Evolutionary conservation across 2,113 vertebrate genomes (phyloP).

Genomic region (Himantopus leucocephalus): DNA sequence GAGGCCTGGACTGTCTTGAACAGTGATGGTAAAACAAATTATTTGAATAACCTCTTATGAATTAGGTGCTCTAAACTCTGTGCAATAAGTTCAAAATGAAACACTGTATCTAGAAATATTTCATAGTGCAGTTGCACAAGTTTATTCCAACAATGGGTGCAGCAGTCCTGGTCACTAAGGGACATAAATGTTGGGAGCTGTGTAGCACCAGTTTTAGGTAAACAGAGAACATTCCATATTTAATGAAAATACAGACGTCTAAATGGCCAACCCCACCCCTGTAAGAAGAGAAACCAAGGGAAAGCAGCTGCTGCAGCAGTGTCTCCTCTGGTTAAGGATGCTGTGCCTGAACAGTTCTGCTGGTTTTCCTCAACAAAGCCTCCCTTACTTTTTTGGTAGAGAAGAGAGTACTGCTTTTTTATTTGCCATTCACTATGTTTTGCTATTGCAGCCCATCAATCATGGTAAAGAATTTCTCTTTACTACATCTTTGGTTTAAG

Average conservation of each 20-base stretch:
- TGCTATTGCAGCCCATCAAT: not conserved
- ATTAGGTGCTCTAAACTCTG: not conserved
- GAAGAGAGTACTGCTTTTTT: not conserved
- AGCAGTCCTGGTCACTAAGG: not conserved
- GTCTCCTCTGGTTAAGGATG: not conserved
- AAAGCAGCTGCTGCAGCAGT: not conserved
- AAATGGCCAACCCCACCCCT: rapidly evolving
- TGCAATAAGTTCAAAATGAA: not conserved
- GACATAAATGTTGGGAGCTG: not conserved
- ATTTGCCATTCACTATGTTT: not conserved
- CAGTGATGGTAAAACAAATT: not conserved
- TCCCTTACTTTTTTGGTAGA: not conserved
- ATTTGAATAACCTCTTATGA: not conserved
- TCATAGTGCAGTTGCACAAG: not conserved
- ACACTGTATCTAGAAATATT: not conserved
- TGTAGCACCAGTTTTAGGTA: not conserved
- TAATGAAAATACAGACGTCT: not conserved
- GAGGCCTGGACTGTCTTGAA: not conserved
- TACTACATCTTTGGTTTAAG: not conserved
- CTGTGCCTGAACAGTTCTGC: not conserved
- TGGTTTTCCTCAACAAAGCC: not conserved
- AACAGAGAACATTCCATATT: not conserved
- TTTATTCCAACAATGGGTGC: not conserved
- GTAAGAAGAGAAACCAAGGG: not conserved
- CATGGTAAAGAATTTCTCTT: not conserved